Base-by-base conservation (phyloP, 2,797 vertebrate species). In the Oceanodroma leucorhoa region DNA sequence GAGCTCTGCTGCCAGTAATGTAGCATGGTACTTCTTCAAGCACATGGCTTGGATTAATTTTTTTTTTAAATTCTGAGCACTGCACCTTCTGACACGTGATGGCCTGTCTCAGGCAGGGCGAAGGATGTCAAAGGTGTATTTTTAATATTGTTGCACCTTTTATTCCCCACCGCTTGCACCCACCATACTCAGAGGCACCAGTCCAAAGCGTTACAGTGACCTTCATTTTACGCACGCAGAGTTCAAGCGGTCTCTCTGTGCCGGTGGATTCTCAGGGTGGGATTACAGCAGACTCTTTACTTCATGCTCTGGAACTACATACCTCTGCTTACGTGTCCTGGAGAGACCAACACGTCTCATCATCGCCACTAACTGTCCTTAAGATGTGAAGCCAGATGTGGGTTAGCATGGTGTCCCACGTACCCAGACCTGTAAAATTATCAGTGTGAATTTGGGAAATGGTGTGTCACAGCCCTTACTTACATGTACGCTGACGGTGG, bases 401-500 rank as follows among this genome's bases (percentile, higher is more conserved):
- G 36, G 3, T 9, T 18, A 11, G 36, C 10, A 0, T 1, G 34
- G 22, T 7, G 60, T 38, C 65, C 61, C 22, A 10, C 4, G 1
- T 36, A 51, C 23, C 51, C 48, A 60, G 75, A 32, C 13, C 34
- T 43, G 30, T 5, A 27, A 7, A 15, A 9, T 1, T 0, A 6
- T 9, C 3, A 5, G 54, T 20, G 9, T 22, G 58, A 17, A 26
- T 69, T 5, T 30, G 70, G 34, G 57, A 3, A 2, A 2, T 7
- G 36, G 6, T 5, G 6, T 19, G 34, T 76, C 83, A 8, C 53
- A 21, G 18, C 51, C 83, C 67, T 34, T 8, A 0, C 48, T 14
- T 3, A 3, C 0, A 1, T 10, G 29, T 4, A 0, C 8, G 5
- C 40, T 32, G 18, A 5, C 48, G 12, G 24, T 1, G 29, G 9